phyloP scores from a whole-genome alignment of 2,113 vertebrate species.

The Gasterosteus nipponicus region DNA sequence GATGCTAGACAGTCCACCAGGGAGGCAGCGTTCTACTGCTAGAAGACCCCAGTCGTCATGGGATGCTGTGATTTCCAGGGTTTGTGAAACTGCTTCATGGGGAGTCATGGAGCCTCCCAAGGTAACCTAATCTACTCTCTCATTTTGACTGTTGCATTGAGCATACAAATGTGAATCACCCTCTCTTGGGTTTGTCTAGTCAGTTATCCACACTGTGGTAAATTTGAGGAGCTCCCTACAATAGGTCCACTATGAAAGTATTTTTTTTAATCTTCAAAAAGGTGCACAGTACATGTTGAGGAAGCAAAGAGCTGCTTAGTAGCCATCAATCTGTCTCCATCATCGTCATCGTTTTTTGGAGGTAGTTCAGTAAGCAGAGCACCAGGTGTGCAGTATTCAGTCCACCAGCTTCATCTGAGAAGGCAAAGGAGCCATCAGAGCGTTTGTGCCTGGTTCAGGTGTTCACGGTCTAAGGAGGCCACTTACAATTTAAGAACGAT shows the following conservation, averaged over 20 bases:
- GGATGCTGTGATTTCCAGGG: too few relatives aligned
- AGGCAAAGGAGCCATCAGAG: too few relatives aligned
- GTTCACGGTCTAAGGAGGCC: too few relatives aligned
- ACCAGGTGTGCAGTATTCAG: too few relatives aligned
- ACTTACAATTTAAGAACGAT: too few relatives aligned
- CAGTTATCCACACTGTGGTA: too few relatives aligned
- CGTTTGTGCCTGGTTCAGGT: too few relatives aligned
- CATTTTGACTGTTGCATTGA: not conserved
- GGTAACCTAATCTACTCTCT: not conserved
- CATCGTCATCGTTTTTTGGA: not conserved
- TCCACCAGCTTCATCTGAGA: too few relatives aligned
- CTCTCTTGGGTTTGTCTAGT: not conserved
- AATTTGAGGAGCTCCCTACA: not conserved
- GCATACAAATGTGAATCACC: not conserved
- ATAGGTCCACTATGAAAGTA: not conserved
- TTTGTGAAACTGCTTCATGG: not conserved
- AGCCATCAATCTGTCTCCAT: not conserved
- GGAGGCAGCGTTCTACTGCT: too few relatives aligned
- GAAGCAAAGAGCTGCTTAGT: not conserved
- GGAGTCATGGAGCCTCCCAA: not conserved
- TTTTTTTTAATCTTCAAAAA: not conserved
- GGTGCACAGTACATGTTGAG: not conserved
- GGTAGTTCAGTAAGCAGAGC: not conserved
- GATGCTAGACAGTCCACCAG: too few relatives aligned
- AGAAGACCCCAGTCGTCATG: too few relatives aligned